Base-by-base conservation (phyloP, 2,797 vertebrate genomes). In the Amphiprion clarkii region DNA sequence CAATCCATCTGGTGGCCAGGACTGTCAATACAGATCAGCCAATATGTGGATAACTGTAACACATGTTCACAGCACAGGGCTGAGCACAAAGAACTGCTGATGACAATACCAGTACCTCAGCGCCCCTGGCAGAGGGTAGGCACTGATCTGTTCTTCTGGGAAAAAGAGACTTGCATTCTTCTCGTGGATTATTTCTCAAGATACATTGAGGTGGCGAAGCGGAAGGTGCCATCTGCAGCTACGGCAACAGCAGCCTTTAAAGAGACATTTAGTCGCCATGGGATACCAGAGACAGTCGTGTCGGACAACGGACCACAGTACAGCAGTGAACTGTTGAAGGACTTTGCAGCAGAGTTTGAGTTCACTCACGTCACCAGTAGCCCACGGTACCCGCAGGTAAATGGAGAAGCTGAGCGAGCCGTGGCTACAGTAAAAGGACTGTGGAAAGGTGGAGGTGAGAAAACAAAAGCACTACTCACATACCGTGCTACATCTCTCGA, bases 181-280 rank as follows among this genome's bases (percentile, higher is more conserved):
- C 4, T 78, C 11, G 74, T 86, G 12, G 67, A 84, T 16, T 88
- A 81, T 17, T 79, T 88, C 11, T 83, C 72, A 27, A 6, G 27
- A 2, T 81, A 74, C 63, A 78, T 71, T 36, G 56, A 83, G 25
- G 55, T 71, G 14, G 70, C 66, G 5, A 27, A 46, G 5, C 76
- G 81, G 5, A 76, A 36, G 6, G 49, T 66, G 1, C 21, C 66
- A 3, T 66, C 70, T 23, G 73, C 64, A 0, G 25, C 23, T 1
- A 74, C 56, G 0, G 66, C 76, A 1, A 65, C 78, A 8, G 46
- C 58, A 2, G 71, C 70, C 11, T 19, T 85, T 5, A 73, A 64
- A n/a, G 59, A 81, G 2, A 36, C 9, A 6, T 86, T 77, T 17
- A 40, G 59, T 6, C 3, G 9, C 1, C 66, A 83, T 8, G 39